Conservation (phyloP, 1,140 invertebrate species). For the Drosophila kurseongensis region DNA sequence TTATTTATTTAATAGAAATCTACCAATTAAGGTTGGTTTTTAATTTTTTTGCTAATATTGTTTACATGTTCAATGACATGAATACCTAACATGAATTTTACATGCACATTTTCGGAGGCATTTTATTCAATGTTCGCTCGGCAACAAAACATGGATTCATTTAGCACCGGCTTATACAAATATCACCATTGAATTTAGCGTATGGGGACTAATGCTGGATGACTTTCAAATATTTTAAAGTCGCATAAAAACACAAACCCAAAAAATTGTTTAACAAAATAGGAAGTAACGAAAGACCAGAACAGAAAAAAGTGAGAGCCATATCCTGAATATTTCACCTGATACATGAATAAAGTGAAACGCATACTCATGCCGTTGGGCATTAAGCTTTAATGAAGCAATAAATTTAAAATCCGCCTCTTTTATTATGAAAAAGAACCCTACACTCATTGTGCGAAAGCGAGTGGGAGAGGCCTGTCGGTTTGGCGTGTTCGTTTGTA, state of each 20-base stretch:
- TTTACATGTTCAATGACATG: slow-evolving; percentile 49
- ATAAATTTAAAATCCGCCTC: slow-evolving; percentile 79
- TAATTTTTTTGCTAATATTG: slow-evolving; percentile 22
- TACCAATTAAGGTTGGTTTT: neutral
- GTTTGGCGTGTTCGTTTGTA: slow-evolving; percentile 57
- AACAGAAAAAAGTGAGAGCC: slow-evolving; percentile 35
- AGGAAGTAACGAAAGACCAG: slow-evolving; percentile 9
- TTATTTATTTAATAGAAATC: slow-evolving; percentile 14
- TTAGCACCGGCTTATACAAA: slow-evolving; percentile 46
- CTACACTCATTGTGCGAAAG: slow-evolving; percentile 10
- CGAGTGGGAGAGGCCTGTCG: neutral
- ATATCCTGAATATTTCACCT: slow-evolving; percentile 73
- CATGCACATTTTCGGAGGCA: slow-evolving; percentile 21
- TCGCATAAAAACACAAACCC: slow-evolving; percentile 27
- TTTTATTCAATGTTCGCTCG: slow-evolving; percentile 49
- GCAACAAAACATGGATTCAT: slow-evolving; percentile 50
- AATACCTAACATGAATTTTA: slow-evolving; percentile 38
- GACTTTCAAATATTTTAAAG: slow-evolving; percentile 61
- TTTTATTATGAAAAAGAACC: slow-evolving; percentile 64
- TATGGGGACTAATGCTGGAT: slow-evolving; percentile 38
- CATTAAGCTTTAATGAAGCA: slow-evolving; percentile 82
- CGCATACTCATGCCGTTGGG: slow-evolving; percentile 54
- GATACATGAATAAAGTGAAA: slow-evolving; percentile 33
- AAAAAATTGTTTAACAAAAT: slow-evolving; percentile 25
- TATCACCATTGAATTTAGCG: slow-evolving; percentile 15